phyloP scores from a whole-genome alignment of 2,797 vertebrate genomes.

The Cyprinella venusta region DNA sequence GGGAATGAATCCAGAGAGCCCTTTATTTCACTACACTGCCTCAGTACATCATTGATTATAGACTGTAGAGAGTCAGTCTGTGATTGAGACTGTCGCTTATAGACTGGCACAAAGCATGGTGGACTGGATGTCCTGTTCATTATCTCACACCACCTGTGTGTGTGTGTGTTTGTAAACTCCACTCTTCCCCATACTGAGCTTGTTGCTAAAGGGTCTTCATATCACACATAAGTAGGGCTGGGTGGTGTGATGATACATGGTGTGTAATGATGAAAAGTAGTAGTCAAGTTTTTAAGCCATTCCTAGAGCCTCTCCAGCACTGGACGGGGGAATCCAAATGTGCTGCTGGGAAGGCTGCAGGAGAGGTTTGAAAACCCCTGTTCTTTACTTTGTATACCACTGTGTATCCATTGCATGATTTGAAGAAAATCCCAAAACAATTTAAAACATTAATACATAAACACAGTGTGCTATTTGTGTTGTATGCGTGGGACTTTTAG shows the following conservation, averaged over 20 bases:
- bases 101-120: conserved; percentile 25
- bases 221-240: neutral
- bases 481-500: neutral
- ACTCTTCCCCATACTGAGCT: conserved; percentile 27
- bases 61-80: neutral
- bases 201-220: conserved; percentile 30
- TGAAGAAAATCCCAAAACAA: neutral
- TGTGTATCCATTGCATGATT: neutral
- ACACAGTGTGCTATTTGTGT: neutral
- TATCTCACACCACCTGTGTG: conserved; percentile 39
- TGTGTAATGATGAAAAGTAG: neutral
- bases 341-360: neutral
- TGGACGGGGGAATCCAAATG: too few species aligned
- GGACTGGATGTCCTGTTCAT: conserved; percentile 23
- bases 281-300: neutral
- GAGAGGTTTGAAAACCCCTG: neutral
- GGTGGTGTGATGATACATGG: neutral
- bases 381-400: neutral
- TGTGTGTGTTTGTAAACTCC: conserved; percentile 8
- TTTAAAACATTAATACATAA: neutral
- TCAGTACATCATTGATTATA: conserved; percentile 50
- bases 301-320: neutral
- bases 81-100: conserved; percentile 33
- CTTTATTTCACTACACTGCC: conserved; percentile 9
- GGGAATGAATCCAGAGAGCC: conserved; percentile 22